Conservation (phyloP, 2,113 vertebrate genomes). For the Proteles cristata region DNA sequence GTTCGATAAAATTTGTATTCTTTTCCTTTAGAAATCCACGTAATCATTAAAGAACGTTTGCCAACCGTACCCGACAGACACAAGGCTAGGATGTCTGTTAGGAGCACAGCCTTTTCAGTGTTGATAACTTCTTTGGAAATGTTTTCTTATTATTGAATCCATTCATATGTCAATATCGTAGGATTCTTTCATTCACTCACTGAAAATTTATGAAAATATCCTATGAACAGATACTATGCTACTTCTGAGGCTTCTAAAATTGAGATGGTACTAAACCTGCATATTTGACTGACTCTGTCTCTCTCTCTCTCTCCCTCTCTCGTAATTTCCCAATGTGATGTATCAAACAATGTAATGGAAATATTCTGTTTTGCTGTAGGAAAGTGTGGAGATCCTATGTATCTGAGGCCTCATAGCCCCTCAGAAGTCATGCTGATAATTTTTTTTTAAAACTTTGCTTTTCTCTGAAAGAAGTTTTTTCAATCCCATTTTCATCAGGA, state of each 20-base stretch:
- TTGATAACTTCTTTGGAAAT: conserved; percentile 13
- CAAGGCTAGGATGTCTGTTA: conserved; percentile 22
- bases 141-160: conserved; percentile 9
- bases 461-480: conserved; percentile 30
- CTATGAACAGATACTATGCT: background rate
- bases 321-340: background rate
- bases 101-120: conserved; percentile 9
- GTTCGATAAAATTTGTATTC: background rate
- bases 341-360: background rate
- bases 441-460: background rate
- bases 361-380: background rate
- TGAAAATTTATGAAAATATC: conserved; percentile 54
- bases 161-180: background rate
- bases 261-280: background rate
- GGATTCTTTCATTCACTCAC: conserved; percentile 28
- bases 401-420: background rate
- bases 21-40: conserved; percentile 35
- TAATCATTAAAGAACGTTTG: conserved; percentile 17
- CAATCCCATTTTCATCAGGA: background rate
- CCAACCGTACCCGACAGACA: background rate
- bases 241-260: background rate
- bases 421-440: background rate
- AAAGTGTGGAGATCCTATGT: background rate
- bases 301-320: background rate
- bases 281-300: background rate